Evolutionary conservation across 1,140 invertebrate species (phyloP).

Genomic region (Portunus trituberculatus): DNA sequence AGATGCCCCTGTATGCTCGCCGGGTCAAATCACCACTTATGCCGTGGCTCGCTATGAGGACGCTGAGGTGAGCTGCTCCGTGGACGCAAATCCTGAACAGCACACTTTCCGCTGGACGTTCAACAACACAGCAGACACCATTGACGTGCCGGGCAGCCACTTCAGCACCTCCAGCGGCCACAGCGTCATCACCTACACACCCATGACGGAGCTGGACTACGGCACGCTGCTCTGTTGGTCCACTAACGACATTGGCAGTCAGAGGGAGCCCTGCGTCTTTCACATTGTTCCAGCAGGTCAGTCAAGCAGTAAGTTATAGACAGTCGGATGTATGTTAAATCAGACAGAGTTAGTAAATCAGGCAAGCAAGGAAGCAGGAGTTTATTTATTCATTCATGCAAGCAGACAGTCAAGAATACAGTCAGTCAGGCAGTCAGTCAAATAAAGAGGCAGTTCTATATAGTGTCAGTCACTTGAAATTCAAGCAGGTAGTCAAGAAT

Average conservation of each 20-base stretch:
- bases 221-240: slow-evolving; percentile 76
- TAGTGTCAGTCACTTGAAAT: background rate
- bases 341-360: background rate
- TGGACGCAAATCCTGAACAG: slow-evolving; percentile 89
- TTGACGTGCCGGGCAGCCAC: slow-evolving; percentile 24
- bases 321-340: background rate
- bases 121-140: slow-evolving; percentile 83
- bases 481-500: background rate
- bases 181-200: slow-evolving; percentile 77
- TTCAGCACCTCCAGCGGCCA: slow-evolving; percentile 78
- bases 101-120: slow-evolving; percentile 88
- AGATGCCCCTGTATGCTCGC: slow-evolving; percentile 88
- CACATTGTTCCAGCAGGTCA: slow-evolving; percentile 76
- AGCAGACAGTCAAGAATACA: background rate
- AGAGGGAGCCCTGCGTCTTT: slow-evolving; percentile 78
- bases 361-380: background rate
- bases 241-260: slow-evolving; percentile 76
- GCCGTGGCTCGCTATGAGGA: slow-evolving; percentile 89
- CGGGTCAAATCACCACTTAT: slow-evolving; percentile 85
- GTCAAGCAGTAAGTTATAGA: background rate
- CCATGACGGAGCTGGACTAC: slow-evolving; percentile 72
- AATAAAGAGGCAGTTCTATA: background rate
- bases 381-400: background rate
- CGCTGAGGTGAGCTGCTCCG: slow-evolving; percentile 88
- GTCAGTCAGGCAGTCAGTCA: background rate